phyloP scores from a whole-genome alignment of 1,140 invertebrate species.

The Battus philenor region DNA sequence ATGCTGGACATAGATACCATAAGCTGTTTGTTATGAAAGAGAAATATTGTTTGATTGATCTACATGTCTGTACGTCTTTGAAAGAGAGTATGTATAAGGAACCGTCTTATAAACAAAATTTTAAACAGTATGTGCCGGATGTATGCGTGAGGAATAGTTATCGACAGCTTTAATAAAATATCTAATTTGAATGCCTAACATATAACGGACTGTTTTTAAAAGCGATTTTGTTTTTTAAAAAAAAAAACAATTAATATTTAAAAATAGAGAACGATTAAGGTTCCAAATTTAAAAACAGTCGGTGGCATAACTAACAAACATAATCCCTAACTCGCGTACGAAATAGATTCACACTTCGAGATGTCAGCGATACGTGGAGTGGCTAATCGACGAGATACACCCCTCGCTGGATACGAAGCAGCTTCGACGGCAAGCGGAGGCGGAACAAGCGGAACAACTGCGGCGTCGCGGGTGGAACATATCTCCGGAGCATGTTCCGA shows the following conservation, averaged over 20 bases:
- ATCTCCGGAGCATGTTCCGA: slow-evolving; percentile 31
- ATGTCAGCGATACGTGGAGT: slow-evolving; percentile 92
- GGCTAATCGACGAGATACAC: slow-evolving; percentile 90
- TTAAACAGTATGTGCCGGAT: slow-evolving; percentile 13
- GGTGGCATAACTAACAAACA: slow-evolving; percentile 33
- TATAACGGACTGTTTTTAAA: slow-evolving; percentile 24
- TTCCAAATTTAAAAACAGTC: slow-evolving; percentile 34
- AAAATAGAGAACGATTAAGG: too few species aligned
- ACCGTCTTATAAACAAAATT: slow-evolving; percentile 6
- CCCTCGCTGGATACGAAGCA: slow-evolving; percentile 84
- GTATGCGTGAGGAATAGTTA: slow-evolving; percentile 1
- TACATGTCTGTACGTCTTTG: too few species aligned
- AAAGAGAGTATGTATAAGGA: slow-evolving; percentile 6
- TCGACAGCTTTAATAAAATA: slow-evolving; percentile 9
- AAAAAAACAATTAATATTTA: neutral
- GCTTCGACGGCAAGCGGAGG: slow-evolving; percentile 59
- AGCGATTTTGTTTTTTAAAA: neutral
- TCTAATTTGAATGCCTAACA: slow-evolving; percentile 10
- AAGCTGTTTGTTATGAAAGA: too few species aligned
- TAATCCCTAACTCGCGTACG: slow-evolving; percentile 47
- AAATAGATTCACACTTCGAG: slow-evolving; percentile 91
- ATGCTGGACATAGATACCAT: slow-evolving; percentile 46
- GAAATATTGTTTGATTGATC: too few species aligned
- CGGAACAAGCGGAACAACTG: slow-evolving; percentile 45
- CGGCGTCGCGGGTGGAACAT: slow-evolving; percentile 29